Conservation (phyloP, 2,113 vertebrate genomes). For the Atractosteus spatula region DNA sequence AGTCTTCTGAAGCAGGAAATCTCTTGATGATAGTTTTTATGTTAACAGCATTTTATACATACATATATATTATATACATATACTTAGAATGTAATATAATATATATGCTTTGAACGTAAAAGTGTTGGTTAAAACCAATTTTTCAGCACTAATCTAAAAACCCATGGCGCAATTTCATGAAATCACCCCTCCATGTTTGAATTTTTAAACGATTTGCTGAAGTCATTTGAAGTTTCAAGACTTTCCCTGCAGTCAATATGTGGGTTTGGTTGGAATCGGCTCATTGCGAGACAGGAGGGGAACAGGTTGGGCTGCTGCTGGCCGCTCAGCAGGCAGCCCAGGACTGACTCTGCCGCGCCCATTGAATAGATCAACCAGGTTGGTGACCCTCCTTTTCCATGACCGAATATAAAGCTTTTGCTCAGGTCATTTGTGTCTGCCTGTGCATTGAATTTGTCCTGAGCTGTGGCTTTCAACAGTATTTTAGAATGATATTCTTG, state of each 20-base stretch:
- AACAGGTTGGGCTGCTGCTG: constrained; percentile 73
- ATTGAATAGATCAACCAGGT: constrained; percentile 87
- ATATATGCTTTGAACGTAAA: too few relatives aligned
- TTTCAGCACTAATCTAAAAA: too few relatives aligned
- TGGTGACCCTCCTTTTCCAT: constrained; percentile 90
- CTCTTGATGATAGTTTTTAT: too few relatives aligned
- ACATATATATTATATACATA: too few relatives aligned
- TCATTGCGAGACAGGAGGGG: constrained; percentile 72
- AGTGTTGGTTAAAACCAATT: too few relatives aligned
- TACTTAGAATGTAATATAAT: too few relatives aligned
- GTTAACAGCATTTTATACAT: too few relatives aligned
- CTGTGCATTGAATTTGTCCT: constrained; percentile 95
- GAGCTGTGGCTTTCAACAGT: constrained; percentile 83
- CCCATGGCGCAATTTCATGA: too few relatives aligned
- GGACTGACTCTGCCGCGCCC: constrained; percentile 66
- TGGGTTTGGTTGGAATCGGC: constrained; percentile 80
- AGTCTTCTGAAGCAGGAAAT: too few relatives aligned
- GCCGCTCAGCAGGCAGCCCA: constrained; percentile 71
- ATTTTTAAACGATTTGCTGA: constrained; percentile 6
- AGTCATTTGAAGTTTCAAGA: constrained; percentile 13
- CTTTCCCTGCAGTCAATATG: constrained; percentile 57
- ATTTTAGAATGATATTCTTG: constrained; percentile 97
- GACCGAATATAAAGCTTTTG: constrained; percentile 72
- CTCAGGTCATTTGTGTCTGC: constrained; percentile 89
- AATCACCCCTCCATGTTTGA: not conserved